These are phyloP conservation scores for Frankliniella fusca DNA, from an alignment of 2,888 invertebrate species.

Conservation along the genomic window DNA sequence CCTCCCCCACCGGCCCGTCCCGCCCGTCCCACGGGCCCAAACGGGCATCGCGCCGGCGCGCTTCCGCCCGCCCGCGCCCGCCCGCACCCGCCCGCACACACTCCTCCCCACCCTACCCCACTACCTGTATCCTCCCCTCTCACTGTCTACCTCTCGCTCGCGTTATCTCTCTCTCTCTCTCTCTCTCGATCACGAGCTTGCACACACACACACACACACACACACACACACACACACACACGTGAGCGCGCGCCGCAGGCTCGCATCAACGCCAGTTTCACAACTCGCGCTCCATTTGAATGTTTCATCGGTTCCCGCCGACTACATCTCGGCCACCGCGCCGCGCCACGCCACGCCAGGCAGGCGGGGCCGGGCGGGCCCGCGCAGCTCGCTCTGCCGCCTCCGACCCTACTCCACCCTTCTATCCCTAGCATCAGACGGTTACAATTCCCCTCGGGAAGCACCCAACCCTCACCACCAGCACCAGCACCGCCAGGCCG, in stretches of 20 bases:
- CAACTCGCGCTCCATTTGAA: conserved; percentile 8
- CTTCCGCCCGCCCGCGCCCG: background rate
- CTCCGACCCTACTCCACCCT: background rate
- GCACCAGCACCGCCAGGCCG: too few species aligned
- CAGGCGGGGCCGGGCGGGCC: background rate
- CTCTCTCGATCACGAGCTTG: conserved; percentile 17
- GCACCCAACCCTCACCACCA: too few species aligned
- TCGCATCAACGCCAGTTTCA: conserved; percentile 6
- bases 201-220: conserved; percentile 1
- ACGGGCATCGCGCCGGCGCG: background rate
- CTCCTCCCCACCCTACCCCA: background rate
- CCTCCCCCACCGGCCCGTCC: background rate
- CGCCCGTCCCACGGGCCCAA: background rate
- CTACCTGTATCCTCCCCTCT: background rate
- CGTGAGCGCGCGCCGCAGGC: conserved; percentile 9
- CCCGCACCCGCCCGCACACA: background rate
- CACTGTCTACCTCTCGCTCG: conserved; percentile 12
- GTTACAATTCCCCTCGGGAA: too few species aligned
- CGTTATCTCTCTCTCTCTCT: conserved; percentile 30
- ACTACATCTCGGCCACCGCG: background rate
- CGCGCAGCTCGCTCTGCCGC: background rate
- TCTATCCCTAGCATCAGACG: too few species aligned
- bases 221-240: too few species aligned
- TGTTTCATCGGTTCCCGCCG: background rate
- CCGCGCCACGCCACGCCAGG: background rate